A percentile compares a stretch with the other conserved stretches of the same genome.
Evolutionary conservation across 2,797 vertebrate species (phyloP).

Genomic region (Sebastiscus albofasciatus): DNA sequence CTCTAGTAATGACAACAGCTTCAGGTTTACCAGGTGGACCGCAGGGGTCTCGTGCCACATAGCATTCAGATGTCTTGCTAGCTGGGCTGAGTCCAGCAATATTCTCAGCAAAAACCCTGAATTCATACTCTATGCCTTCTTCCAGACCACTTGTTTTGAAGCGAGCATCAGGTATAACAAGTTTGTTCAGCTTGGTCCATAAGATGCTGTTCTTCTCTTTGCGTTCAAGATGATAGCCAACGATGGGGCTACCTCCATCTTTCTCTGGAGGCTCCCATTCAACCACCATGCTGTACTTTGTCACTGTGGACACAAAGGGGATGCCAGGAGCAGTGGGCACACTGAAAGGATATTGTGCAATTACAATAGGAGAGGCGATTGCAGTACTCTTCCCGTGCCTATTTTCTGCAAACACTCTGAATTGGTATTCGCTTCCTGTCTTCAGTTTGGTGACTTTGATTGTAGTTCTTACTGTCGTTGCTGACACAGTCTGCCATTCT

Average conservation of each 20-base stretch:
- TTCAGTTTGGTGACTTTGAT: slow-evolving; percentile 92
- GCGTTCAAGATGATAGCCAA: slow-evolving; percentile 92
- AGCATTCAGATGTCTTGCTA: slow-evolving; percentile 91
- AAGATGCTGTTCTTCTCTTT: slow-evolving; percentile 97
- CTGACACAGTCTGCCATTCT: slow-evolving; percentile 90
- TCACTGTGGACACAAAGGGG: slow-evolving; percentile 86
- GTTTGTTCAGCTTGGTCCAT: slow-evolving; percentile 93
- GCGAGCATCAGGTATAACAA: slow-evolving; percentile 87
- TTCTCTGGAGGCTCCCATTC: slow-evolving; percentile 91
- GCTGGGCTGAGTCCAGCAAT: slow-evolving; percentile 89
- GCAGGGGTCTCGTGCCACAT: slow-evolving; percentile 91
- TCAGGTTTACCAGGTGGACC: slow-evolving; percentile 91
- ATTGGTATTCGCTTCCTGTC: slow-evolving; percentile 93
- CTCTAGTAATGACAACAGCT: slow-evolving; percentile 90
- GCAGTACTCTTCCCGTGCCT: slow-evolving; percentile 91
- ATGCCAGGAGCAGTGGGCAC: slow-evolving; percentile 88
- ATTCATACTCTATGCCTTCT: slow-evolving; percentile 94
- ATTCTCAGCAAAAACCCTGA: slow-evolving; percentile 93
- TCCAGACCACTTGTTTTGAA: slow-evolving; percentile 92
- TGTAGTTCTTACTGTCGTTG: slow-evolving; percentile 93
- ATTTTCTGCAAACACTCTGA: slow-evolving; percentile 95
- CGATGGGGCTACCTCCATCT: slow-evolving; percentile 91
- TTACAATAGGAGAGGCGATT: slow-evolving; percentile 87
- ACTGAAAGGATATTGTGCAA: slow-evolving; percentile 93
- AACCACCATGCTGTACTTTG: slow-evolving; percentile 92